Evolutionary conservation across 2,113 vertebrate species (phyloP).

Genomic region (Elephantulus edwardii): DNA sequence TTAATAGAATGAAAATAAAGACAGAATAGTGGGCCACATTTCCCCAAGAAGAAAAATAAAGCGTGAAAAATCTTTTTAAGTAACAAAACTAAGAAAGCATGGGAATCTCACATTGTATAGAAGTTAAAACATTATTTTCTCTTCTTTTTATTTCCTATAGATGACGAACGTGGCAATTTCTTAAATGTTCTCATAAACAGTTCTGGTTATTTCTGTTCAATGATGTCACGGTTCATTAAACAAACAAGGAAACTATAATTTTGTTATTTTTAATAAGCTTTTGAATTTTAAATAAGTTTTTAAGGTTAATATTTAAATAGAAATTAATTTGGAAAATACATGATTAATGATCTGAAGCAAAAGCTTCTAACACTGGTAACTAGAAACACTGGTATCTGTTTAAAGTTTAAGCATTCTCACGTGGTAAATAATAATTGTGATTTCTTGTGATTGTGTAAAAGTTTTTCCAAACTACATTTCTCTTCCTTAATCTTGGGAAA

Average conservation of each 20-base stretch:
- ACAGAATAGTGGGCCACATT: slow-evolving; percentile 2
- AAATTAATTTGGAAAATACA: slow-evolving; percentile 37
- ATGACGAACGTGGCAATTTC: background rate
- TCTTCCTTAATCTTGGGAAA: slow-evolving; percentile 56
- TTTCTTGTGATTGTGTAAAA: slow-evolving; percentile 45
- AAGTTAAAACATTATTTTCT: slow-evolving; percentile 1
- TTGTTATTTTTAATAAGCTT: background rate
- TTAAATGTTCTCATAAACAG: slow-evolving; percentile 17
- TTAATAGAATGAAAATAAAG: slow-evolving; percentile 60
- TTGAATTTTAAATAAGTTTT: slow-evolving; percentile 44
- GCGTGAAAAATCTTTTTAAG: slow-evolving; percentile 21
- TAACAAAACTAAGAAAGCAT: slow-evolving; percentile 15
- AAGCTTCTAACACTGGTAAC: background rate
- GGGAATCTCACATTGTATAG: background rate
- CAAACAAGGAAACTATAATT: slow-evolving; percentile 46
- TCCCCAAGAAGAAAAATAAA: slow-evolving; percentile 36
- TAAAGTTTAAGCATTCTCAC: slow-evolving; percentile 52
- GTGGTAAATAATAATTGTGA: slow-evolving; percentile 22
- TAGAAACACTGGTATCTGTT: slow-evolving; percentile 20
- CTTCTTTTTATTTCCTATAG: slow-evolving; percentile 15
- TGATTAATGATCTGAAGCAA: slow-evolving; percentile 16
- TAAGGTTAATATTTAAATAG: slow-evolving; percentile 46
- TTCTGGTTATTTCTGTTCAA: slow-evolving; percentile 22
- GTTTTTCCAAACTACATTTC: slow-evolving; percentile 41
- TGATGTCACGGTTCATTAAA: slow-evolving; percentile 45